Evolutionary conservation across 2,113 vertebrate genomes (phyloP).

Genomic region (Spea multiplicata): DNA sequence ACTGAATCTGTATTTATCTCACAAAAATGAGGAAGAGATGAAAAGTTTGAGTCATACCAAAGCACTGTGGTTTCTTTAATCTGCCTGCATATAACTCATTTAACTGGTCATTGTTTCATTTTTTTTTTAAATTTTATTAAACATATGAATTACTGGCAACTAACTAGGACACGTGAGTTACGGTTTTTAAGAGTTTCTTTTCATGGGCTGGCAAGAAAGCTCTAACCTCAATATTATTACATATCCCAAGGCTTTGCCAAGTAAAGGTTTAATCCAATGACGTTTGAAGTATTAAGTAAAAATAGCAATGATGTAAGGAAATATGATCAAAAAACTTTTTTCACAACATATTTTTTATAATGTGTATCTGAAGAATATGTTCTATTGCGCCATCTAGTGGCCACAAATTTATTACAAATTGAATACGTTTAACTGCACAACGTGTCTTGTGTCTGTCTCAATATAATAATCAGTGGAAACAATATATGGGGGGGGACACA

Average conservation of each 20-base stretch:
- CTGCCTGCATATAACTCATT: slow-evolving; percentile 46
- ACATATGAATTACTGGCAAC: slow-evolving; percentile 38
- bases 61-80: background rate
- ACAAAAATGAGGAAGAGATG: background rate
- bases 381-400: slow-evolving; percentile 70
- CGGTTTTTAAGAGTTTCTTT: slow-evolving; percentile 52
- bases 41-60: fast-evolving
- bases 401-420: background rate
- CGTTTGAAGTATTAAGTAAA: slow-evolving; percentile 51
- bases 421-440: no score
- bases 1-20: background rate
- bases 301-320: slow-evolving; percentile 51
- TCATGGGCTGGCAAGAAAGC: slow-evolving; percentile 47
- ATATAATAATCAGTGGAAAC: no score
- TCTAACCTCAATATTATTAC: slow-evolving; percentile 45
- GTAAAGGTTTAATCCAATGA: slow-evolving; percentile 47
- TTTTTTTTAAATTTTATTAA: slow-evolving; percentile 42
- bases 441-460: no score
- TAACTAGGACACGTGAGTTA: slow-evolving; percentile 44
- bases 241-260: slow-evolving; percentile 35
- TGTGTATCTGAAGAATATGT: slow-evolving; percentile 26
- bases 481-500: no score
- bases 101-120: slow-evolving; percentile 49
- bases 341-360: slow-evolving; percentile 11
- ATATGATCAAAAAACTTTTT: slow-evolving; percentile 40